Conservation (phyloP, 2,797 vertebrate species). For the Alca torda region DNA sequence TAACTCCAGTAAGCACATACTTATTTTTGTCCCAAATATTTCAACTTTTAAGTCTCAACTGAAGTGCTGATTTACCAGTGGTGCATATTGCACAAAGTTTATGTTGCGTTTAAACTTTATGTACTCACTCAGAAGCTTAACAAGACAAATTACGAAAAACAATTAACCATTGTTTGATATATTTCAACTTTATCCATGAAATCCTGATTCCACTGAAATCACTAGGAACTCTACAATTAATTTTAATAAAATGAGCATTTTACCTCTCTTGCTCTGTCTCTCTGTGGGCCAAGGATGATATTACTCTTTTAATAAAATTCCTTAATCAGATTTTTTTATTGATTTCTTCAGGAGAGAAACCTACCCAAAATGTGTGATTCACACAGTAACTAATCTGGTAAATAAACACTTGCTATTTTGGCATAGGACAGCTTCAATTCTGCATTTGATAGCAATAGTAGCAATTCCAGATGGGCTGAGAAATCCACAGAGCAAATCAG, state of each 20-base stretch:
- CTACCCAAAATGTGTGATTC: neutral
- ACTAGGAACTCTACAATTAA: neutral
- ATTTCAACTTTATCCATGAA: neutral
- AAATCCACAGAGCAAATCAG: neutral
- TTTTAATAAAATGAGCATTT: neutral
- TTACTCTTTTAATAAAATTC: neutral
- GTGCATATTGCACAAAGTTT: neutral
- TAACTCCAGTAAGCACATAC: neutral
- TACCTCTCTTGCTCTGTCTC: neutral
- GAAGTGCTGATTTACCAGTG: neutral
- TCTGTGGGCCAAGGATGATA: neutral
- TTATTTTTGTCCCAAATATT: neutral
- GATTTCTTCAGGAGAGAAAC: neutral
- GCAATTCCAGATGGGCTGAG: neutral
- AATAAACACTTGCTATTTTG: neutral
- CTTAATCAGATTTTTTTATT: neutral
- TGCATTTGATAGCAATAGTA: accelerated
- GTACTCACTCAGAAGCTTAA: neutral
- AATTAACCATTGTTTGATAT: neutral
- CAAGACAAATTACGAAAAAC: neutral
- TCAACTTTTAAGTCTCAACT: neutral
- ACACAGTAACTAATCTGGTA: neutral
- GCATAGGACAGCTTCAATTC: neutral
- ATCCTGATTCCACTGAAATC: neutral
- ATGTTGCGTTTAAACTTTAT: neutral